Percentiles rank a stretch among this genome's conserved stretches.
Conservation (phyloP, 2,113 vertebrate genomes). For the Nothocercus julius region DNA sequence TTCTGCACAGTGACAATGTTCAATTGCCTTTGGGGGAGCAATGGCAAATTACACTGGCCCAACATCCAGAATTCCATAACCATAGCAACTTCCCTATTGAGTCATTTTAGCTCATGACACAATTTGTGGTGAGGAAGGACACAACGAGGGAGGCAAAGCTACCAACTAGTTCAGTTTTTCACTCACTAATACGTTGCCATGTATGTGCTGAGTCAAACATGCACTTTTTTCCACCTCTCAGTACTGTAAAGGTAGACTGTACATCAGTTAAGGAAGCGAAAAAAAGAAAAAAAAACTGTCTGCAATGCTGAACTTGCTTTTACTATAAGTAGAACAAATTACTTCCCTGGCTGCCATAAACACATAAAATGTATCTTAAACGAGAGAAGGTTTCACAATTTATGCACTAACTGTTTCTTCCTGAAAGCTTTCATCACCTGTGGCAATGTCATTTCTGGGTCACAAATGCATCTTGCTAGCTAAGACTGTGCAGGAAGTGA, state of each 20-base stretch:
- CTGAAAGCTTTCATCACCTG: constrained; percentile 54
- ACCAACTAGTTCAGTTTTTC: background rate
- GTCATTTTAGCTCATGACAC: background rate
- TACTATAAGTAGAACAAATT: constrained; percentile 66
- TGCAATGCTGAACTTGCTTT: constrained; percentile 74
- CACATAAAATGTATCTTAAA: constrained; percentile 53
- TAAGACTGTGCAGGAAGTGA: background rate
- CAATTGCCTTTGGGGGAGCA: background rate
- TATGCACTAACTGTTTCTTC: background rate
- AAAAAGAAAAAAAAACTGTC: background rate
- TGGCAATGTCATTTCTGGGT: constrained; percentile 51
- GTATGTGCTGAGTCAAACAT: constrained; percentile 4
- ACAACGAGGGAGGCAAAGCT: background rate
- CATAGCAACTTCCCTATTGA: background rate
- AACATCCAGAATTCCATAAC: background rate
- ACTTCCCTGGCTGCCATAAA: constrained; percentile 38
- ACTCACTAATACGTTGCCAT: background rate
- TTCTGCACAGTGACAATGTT: background rate
- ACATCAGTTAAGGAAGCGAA: background rate
- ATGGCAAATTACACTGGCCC: background rate
- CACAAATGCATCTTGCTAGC: constrained; percentile 39
- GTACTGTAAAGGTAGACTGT: constrained; percentile 53
- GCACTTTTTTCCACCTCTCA: constrained; percentile 24
- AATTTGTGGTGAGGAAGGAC: background rate
- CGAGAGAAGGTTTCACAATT: constrained; percentile 33